Base-by-base conservation (phyloP, 2,888 invertebrate genomes). In the Hyposoter didymator region DNA sequence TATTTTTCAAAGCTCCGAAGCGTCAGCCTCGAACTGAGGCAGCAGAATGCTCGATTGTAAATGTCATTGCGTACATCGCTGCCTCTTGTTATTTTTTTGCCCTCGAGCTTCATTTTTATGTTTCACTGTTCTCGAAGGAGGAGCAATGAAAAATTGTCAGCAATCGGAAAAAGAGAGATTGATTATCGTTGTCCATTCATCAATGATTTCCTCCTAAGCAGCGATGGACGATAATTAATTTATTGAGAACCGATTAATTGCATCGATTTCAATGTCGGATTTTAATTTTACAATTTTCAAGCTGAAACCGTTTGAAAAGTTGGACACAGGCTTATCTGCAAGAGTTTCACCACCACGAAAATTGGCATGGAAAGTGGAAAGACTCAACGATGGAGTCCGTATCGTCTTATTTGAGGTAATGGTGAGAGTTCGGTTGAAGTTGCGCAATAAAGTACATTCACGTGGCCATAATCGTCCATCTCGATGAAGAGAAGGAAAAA, bases 1-100 rank as follows among this genome's bases (percentile, higher is more conserved):
- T 47, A 75, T 47, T 75, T 88, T 88, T 87, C 87, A 87, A 85
- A 83, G 84, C 87, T 80, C 59, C 32, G 43, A 39, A 32, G 19
- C 39, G 19, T 55, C 32, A 82, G 87, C 88, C 87, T 90, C 89
- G 88, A 89, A 89, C 84, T 49, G 19, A 55, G 78, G 81, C 49
- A 70, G 74, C 82, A 17, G 28, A 69, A 69, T 47, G 69, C 17
- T 47, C 69, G 28, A 69, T 47, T 69, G 28, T 47, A 45, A 69
- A 69, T 69, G 69, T 69, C 69, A 45, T 45, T 45, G 7, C 1
- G 14, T 47, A 12, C 66, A 47, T 69, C 47, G 45, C 28, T 28
- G 22, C 45, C 7, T 69, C 69, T 69, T 47, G 67, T 45, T 45
- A 45, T 47, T 47, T 47, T 47, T 59, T 28, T 55, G 5, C 28